Evolutionary conservation across 2,888 invertebrate genomes (phyloP).

Genomic region (Chloroclysta siterata): DNA sequence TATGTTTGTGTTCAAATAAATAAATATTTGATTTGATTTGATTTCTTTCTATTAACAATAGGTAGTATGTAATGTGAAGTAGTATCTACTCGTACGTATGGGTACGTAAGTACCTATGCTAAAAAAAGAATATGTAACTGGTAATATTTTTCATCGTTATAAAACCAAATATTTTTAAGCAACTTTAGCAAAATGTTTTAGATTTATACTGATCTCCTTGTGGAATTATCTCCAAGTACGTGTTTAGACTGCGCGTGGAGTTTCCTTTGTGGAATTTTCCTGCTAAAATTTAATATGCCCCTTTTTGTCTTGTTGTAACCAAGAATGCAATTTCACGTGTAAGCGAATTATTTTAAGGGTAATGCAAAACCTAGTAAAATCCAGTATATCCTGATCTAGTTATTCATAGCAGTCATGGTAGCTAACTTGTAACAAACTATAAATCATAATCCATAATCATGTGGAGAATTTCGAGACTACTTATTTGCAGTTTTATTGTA

Average conservation of each 20-base stretch:
- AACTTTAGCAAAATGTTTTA: slow-evolving; percentile 10
- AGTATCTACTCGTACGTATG: too few relatives aligned
- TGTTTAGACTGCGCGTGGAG: slow-evolving; percentile 15
- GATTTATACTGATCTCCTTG: slow-evolving; percentile 17
- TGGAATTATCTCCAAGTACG: slow-evolving; percentile 1
- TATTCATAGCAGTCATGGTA: not conserved
- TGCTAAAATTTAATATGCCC: slow-evolving; percentile 21
- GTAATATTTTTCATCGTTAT: not conserved
- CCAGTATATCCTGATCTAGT: not conserved
- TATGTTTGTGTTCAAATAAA: too few relatives aligned
- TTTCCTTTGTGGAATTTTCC: slow-evolving; percentile 30
- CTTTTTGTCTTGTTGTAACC: slow-evolving; percentile 18
- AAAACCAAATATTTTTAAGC: slow-evolving; percentile 2
- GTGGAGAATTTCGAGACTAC: too few relatives aligned
- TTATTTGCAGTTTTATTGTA: too few relatives aligned
- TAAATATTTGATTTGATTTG: too few relatives aligned
- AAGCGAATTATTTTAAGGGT: not conserved
- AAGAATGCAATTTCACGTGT: slow-evolving; percentile 20
- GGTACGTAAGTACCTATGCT: not conserved
- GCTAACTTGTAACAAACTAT: not conserved
- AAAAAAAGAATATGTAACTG: not conserved
- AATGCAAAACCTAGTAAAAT: not conserved
- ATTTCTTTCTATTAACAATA: too few relatives aligned
- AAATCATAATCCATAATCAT: not conserved
- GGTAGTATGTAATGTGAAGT: too few relatives aligned